phyloP scores from a whole-genome alignment of 2,797 vertebrate species.

The Astyanax mexicanus region DNA sequence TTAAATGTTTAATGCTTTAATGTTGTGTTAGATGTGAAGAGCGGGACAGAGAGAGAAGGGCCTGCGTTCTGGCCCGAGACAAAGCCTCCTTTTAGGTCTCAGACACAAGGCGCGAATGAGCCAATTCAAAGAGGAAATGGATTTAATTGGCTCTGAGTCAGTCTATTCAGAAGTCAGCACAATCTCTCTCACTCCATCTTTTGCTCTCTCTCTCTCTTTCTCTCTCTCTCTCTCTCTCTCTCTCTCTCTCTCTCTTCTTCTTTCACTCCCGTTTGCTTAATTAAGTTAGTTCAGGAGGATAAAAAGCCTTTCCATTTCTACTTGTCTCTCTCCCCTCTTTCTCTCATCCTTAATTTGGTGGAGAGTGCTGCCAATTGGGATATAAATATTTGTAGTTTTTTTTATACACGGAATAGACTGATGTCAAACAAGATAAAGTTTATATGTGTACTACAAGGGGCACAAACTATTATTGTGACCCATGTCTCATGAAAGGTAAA shows the following conservation, averaged over 20 bases:
- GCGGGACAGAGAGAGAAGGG: not conserved
- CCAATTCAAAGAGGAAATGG: slow-evolving; percentile 50
- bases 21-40: slow-evolving; percentile 11
- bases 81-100: slow-evolving; percentile 39
- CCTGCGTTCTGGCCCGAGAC: slow-evolving; percentile 31
- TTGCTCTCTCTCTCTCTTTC: slow-evolving; percentile 2
- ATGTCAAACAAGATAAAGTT: not conserved
- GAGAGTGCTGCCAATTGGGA: not conserved
- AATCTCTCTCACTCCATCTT: slow-evolving; percentile 13
- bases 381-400: not conserved
- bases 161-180: slow-evolving; percentile 23
- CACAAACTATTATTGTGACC: too few species aligned
- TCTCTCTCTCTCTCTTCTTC: slow-evolving; percentile 2
- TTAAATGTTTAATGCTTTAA: too few species aligned
- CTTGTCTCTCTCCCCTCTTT: slow-evolving; percentile 27
- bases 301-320: slow-evolving; percentile 29
- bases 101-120: slow-evolving; percentile 26
- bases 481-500: too few species aligned
- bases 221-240: slow-evolving; percentile 9
- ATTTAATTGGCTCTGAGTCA: slow-evolving; percentile 47
- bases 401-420: not conserved
- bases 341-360: slow-evolving; percentile 17
- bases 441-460: too few species aligned
- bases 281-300: slow-evolving; percentile 30
- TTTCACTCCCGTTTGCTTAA: slow-evolving; percentile 1